Evolutionary conservation across 2,113 vertebrate species (phyloP).

Genomic region (Sarotherodon lohbergeri): DNA sequence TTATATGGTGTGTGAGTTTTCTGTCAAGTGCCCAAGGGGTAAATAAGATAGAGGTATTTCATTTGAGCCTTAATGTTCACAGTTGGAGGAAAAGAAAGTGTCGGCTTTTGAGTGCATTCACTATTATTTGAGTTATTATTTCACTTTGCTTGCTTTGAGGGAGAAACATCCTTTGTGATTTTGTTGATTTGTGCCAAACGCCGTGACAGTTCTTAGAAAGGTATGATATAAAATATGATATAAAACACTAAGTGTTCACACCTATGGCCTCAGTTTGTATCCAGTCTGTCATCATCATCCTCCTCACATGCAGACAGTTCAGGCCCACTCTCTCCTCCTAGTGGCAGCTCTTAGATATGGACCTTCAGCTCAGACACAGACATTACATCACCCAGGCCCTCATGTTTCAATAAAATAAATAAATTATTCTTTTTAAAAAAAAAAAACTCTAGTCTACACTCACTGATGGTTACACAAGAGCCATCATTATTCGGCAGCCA

Average conservation of each 20-base stretch:
- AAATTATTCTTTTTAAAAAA: neutral
- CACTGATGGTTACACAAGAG: slow-evolving; percentile 36
- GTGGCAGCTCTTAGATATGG: slow-evolving; percentile 38
- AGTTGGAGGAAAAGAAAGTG: neutral
- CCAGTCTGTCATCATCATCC: neutral
- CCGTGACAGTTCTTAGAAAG: neutral
- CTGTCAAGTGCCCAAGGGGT: neutral
- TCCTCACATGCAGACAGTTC: neutral
- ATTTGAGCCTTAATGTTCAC: neutral
- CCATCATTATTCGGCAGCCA: slow-evolving; percentile 10
- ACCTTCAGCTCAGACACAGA: slow-evolving; percentile 44
- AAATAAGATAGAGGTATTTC: neutral
- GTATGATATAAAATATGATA: neutral
- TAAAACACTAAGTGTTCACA: neutral
- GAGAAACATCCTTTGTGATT: neutral
- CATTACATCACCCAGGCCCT: slow-evolving; percentile 60
- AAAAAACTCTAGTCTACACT: slow-evolving; percentile 14
- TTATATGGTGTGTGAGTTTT: accelerated
- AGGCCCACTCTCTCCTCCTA: slow-evolving; percentile 54
- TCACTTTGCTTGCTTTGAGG: neutral
- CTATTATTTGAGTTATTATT: neutral
- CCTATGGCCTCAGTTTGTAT: neutral
- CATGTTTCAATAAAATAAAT: neutral
- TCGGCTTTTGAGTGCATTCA: neutral
- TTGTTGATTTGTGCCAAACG: neutral